Conservation (phyloP, 2,797 vertebrate genomes). For the Nyctalus aviator region DNA sequence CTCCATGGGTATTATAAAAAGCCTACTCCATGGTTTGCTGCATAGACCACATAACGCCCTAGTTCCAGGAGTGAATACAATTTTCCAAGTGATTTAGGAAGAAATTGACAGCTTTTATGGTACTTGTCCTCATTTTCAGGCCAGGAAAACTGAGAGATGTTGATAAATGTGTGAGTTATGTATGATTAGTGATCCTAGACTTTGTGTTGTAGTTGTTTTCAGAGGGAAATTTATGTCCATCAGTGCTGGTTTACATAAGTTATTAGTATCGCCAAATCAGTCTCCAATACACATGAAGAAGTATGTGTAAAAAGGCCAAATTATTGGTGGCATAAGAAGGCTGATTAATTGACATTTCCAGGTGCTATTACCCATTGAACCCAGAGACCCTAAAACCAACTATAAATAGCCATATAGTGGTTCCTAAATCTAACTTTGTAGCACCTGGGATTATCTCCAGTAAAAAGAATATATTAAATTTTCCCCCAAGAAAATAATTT, state of each 20-base stretch:
- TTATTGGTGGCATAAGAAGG: no score
- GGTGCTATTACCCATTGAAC: neutral
- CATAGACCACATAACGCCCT: neutral
- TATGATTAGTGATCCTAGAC: neutral
- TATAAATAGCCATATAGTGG: neutral
- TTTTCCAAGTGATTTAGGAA: neutral
- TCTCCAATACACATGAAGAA: neutral
- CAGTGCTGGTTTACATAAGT: neutral
- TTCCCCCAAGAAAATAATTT: neutral
- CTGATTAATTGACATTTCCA: neutral
- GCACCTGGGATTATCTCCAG: neutral
- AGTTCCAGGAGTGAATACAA: neutral
- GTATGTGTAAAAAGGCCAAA: neutral
- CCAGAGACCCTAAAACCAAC: neutral
- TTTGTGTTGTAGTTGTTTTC: neutral
- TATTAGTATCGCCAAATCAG: neutral
- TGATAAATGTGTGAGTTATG: neutral
- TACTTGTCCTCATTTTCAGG: conserved; percentile 1
- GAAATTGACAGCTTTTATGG: neutral
- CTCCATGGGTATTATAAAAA: neutral
- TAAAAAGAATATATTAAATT: conserved; percentile 3
- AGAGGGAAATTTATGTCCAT: neutral
- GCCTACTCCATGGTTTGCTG: neutral
- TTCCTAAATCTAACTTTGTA: neutral
- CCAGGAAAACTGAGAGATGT: neutral